phyloP scores from a whole-genome alignment of 2,797 vertebrate genomes.

The Chloroceryle amazona region DNA sequence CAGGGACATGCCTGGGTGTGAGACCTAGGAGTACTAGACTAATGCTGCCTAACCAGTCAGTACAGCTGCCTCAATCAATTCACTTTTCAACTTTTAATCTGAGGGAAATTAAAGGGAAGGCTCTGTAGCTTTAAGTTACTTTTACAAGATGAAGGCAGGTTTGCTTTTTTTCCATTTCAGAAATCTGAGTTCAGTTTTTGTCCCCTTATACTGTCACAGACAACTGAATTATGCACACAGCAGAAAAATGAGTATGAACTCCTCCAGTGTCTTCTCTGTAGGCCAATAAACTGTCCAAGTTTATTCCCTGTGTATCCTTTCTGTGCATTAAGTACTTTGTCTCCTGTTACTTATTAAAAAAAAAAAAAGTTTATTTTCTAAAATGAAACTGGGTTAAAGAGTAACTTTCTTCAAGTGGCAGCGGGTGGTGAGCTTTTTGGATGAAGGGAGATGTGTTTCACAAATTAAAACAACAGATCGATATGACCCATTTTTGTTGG shows the following conservation, averaged over 20 bases:
- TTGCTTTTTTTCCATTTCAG: neutral
- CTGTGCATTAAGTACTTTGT: neutral
- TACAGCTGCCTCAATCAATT: neutral
- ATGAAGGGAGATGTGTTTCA: neutral
- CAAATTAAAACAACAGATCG: slow-evolving; percentile 46
- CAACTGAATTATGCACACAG: neutral
- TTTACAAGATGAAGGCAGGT: neutral
- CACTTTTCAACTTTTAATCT: neutral
- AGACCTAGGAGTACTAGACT: neutral
- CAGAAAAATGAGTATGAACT: neutral
- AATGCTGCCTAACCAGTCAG: neutral
- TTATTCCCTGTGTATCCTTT: neutral
- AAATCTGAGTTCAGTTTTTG: neutral
- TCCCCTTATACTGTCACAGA: neutral
- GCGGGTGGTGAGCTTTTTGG: neutral
- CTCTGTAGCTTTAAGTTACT: neutral
- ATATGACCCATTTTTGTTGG: slow-evolving; percentile 44
- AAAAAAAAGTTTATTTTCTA: neutral
- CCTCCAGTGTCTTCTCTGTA: neutral
- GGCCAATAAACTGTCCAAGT: neutral
- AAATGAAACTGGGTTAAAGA: slow-evolving; percentile 31
- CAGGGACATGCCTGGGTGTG: neutral
- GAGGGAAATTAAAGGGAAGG: neutral
- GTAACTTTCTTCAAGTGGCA: slow-evolving; percentile 11
- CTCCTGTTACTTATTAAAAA: neutral